Evolutionary conservation across 2,888 invertebrate species (phyloP).

Genomic region (Melanostoma scalare): DNA sequence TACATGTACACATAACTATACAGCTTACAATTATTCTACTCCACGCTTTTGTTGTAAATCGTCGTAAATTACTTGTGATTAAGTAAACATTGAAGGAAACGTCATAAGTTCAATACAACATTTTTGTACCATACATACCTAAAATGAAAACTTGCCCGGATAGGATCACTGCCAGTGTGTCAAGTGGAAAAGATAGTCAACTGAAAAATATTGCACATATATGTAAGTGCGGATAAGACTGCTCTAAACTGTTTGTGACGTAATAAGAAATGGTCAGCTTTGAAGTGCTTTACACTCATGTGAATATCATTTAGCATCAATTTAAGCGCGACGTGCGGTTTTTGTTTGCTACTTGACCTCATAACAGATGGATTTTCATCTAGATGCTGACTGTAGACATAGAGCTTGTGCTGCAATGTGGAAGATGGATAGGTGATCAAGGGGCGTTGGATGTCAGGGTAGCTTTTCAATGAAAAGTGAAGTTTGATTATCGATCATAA

Average conservation of each 20-base stretch:
- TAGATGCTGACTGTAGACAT: constrained; percentile 1
- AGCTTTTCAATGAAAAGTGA: constrained; percentile 44
- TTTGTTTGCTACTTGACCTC: constrained; percentile 63
- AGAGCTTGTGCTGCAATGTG: background rate
- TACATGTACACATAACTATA: too few species aligned
- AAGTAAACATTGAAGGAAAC: constrained; percentile 34
- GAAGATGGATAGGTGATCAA: background rate
- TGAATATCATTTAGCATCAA: constrained; percentile 59
- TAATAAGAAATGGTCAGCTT: constrained; percentile 44
- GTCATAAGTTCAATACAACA: constrained; percentile 36
- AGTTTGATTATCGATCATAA: constrained; percentile 42
- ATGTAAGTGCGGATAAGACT: constrained; percentile 25
- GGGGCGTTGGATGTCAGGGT: constrained; percentile 48
- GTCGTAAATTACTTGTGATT: too few species aligned
- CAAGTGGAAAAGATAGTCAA: constrained; percentile 43
- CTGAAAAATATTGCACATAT: constrained; percentile 36
- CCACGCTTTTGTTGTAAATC: too few species aligned
- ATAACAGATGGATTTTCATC: constrained; percentile 38
- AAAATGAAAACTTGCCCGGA: background rate
- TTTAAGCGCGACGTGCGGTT: constrained; percentile 58
- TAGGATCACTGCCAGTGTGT: constrained; percentile 9
- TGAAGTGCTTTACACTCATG: constrained; percentile 23
- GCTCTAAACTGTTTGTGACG: constrained; percentile 42
- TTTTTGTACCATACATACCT: background rate
- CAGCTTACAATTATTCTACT: too few species aligned